Base-by-base conservation (phyloP, 2,797 vertebrate species). In the Channallabes apus region DNA sequence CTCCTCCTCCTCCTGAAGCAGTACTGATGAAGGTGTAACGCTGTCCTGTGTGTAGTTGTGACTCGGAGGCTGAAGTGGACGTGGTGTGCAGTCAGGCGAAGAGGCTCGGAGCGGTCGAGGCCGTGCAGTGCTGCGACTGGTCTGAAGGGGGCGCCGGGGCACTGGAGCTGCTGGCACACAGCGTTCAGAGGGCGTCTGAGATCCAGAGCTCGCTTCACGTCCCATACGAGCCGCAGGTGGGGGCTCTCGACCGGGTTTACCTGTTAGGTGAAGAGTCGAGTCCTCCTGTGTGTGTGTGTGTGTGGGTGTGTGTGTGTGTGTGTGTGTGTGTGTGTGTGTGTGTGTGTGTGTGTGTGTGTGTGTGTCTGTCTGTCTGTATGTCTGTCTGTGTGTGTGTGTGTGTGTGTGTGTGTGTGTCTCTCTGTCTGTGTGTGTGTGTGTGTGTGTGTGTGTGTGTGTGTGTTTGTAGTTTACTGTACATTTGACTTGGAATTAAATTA, bases 81-180 rank as follows among this genome's bases (percentile, higher is more conserved):
- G 92, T 97, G 75, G 86, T 97, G 14, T 91, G 92, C 77, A 86
- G 76, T 24, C 90, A 94, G 35, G 93, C 96, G n/a, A 95, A 90
- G 89, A 92, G 94, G 71, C 93, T 95, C 0, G 96, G 96, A 61
- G 96, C 95, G 0, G 95, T 96, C 0, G 95, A 96, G 79, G 96
- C 95, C 0, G 94, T 97, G 87, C 94, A 93, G 29, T 96, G 95
- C 85, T 95, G 92, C 56, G 96, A 95, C 91, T 97, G 96, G 96
- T 94, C 96, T 67, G 93, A 96, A 87, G 96, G 96, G 4, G 96
- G 96, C 17, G 93, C 89, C 88, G 96, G 96, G 4, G 95, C 96
- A 0, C 32, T 96, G 38, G 93, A 92, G 0, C 91, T 97, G 0
- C 91, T 97, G 82, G 96, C 94, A 5, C 87, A 18, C 32, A 93